Conservation (phyloP, 2,797 vertebrate genomes). For the Macrochelys suwanniensis region DNA sequence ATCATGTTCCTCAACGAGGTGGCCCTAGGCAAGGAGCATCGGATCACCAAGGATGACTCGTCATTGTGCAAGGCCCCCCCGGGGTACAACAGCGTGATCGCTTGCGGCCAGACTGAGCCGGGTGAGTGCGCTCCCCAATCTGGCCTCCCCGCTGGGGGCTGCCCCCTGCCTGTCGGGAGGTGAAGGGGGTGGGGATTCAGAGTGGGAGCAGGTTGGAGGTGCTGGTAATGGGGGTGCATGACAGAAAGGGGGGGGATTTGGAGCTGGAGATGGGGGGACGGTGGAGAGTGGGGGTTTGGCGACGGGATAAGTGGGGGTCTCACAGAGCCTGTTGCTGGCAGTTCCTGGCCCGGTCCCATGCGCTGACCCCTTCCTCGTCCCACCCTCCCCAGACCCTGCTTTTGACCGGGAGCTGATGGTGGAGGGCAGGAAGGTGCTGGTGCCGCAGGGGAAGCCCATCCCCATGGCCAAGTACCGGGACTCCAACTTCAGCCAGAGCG, state of each 20-base stretch:
- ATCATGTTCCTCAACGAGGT: conserved; percentile 96
- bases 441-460: conserved; percentile 87
- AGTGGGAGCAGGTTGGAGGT: not conserved
- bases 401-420: conserved; percentile 83
- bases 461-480: conserved; percentile 73
- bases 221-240: too few relatives aligned
- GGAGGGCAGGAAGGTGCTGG: conserved; percentile 85
- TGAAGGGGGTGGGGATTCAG: too few relatives aligned
- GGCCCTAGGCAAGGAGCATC: conserved; percentile 87
- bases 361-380: not conserved
- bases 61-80: conserved; percentile 80
- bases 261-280: too few relatives aligned
- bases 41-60: conserved; percentile 79
- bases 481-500: conserved; percentile 87
- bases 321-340: not conserved
- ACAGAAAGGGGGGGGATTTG: too few relatives aligned
- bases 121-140: conserved; percentile 75
- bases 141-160: not conserved
- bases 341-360: not conserved
- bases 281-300: rapidly evolving
- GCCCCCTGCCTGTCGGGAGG: not conserved
- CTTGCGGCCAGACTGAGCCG: conserved; percentile 86
- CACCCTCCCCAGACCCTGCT: conserved; percentile 79
- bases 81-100: conserved; percentile 88
- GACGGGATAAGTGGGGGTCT: not conserved